phyloP scores from a whole-genome alignment of 2,888 invertebrate species.

The Campoplex nolae region DNA sequence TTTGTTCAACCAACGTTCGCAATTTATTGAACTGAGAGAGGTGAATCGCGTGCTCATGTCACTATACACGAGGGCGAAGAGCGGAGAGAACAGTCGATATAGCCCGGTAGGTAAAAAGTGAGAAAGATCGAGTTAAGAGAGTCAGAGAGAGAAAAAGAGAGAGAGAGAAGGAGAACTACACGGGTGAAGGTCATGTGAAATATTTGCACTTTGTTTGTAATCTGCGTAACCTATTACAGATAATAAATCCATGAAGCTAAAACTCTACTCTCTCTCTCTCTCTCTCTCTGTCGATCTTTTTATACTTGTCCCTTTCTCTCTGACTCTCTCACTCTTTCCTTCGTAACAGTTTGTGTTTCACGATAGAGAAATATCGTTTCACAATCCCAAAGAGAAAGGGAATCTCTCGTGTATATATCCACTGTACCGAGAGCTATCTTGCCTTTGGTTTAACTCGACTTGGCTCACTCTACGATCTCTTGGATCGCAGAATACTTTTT shows the following conservation, averaged over 20 bases:
- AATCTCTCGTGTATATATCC: constrained; percentile 71
- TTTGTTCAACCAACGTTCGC: constrained; percentile 14
- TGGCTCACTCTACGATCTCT: constrained; percentile 49
- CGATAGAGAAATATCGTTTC: constrained; percentile 79
- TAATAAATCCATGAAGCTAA: constrained; percentile 78
- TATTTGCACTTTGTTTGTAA: constrained; percentile 83
- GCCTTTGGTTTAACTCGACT: constrained; percentile 47
- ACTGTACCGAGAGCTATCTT: constrained; percentile 45
- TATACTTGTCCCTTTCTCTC: constrained; percentile 6
- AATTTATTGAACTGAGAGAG: constrained; percentile 51
- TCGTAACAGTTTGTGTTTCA: constrained; percentile 50
- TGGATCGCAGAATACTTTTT: constrained; percentile 45
- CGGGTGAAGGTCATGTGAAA: constrained; percentile 83
- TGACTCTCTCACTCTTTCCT: constrained; percentile 15
- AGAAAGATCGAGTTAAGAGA: background rate
- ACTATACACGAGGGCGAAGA: constrained; percentile 39
- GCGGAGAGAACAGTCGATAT: constrained; percentile 49
- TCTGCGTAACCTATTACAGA: constrained; percentile 82
- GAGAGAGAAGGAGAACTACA: constrained; percentile 55
- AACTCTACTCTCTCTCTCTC: constrained; percentile 50
- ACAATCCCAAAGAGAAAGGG: constrained; percentile 82
- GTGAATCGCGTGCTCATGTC: constrained; percentile 63
- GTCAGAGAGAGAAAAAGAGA: constrained; percentile 8
- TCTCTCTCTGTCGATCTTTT: constrained; percentile 38
- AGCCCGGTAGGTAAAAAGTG: constrained; percentile 41